Base-by-base conservation (phyloP, 2,797 vertebrate species). In the Muraenolepis orangiensis region DNA sequence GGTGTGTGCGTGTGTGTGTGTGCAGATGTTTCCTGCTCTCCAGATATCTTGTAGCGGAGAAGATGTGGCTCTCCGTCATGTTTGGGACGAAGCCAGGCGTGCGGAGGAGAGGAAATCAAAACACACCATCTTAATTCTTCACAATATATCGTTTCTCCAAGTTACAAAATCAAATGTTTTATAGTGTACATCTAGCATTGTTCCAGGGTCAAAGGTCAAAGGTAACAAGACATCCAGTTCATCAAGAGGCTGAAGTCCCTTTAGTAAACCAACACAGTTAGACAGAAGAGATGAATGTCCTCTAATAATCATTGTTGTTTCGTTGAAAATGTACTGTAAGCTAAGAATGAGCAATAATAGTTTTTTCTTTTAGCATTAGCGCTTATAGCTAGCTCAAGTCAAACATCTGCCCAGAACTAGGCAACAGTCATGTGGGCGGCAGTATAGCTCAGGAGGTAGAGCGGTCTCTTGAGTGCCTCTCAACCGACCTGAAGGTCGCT, bases 181-280 rank as follows among this genome's bases (percentile, higher is more conserved):
- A n/a, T n/a, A n/a, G n/a, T 80, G 20, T 8, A 75, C 70, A 51
- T 70, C 69, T 68, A 77, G 34, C 66, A 73, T 80, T 81, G 51
- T 82, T 69, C 66, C 7, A 1, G n/a, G 80, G 76, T 83, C 67
- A 26, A 68, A 80, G 76, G 64, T 85, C 71, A 40, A 75, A 70
- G 42, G 42, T 28, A 28, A 18, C 29, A 28, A 14, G 20, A 67
- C 66, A 31, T 14, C 20, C 29, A 31, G 61, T 64, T 67, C 66
- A 67, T 13, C 0, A 18, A 30, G 66, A 30, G 66, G 66, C 13
- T 11, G 66, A 20, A 18, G 4, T 18, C 51, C 13, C 6, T 57
- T 57, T 57, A 10, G 51, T 57, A 57, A 57, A 57, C 20, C 51
- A n/a, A 57, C 7, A 57, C 51, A 16, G 16, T 46, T 3, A 46